Evolutionary conservation across 2,113 vertebrate species (phyloP).

Genomic region (Rhizomys pruinosus): DNA sequence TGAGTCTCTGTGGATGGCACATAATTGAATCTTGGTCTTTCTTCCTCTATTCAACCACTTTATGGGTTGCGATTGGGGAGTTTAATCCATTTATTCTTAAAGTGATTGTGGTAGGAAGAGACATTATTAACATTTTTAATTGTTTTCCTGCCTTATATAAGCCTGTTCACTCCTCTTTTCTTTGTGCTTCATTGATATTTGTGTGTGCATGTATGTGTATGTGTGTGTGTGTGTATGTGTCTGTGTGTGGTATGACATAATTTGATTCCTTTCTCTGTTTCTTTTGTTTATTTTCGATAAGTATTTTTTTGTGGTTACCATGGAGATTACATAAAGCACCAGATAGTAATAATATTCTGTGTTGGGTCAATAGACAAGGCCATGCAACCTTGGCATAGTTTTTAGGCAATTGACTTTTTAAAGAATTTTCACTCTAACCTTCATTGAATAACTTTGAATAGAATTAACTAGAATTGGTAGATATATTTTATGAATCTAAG

Average conservation of each 20-base stretch:
- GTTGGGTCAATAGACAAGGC: slow-evolving; percentile 13
- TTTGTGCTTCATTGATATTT: not conserved
- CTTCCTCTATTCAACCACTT: not conserved
- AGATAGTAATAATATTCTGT: not conserved
- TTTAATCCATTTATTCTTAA: not conserved
- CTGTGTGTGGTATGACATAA: too few relatives aligned
- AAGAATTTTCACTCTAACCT: slow-evolving; percentile 32
- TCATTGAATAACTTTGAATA: slow-evolving; percentile 56
- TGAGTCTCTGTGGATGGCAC: not conserved
- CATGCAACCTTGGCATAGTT: slow-evolving; percentile 24
- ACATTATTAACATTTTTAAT: not conserved
- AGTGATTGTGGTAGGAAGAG: not conserved
- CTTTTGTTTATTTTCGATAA: not conserved
- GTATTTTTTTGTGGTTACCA: not conserved
- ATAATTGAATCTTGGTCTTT: not conserved
- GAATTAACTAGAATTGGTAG: slow-evolving; percentile 47
- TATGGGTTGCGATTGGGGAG: not conserved
- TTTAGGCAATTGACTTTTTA: slow-evolving; percentile 34
- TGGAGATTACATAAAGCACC: slow-evolving; percentile 11
- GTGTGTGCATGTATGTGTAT: not conserved
- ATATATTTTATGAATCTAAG: slow-evolving; percentile 58
- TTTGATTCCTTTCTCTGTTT: slow-evolving; percentile 9
- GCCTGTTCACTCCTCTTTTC: not conserved
- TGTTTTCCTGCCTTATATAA: not conserved
- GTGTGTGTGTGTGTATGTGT: too few relatives aligned